Evolutionary conservation across 2,797 vertebrate species (phyloP), one percentile per base, ranked within the genome.

Genomic region (Danio choprae): DNA sequence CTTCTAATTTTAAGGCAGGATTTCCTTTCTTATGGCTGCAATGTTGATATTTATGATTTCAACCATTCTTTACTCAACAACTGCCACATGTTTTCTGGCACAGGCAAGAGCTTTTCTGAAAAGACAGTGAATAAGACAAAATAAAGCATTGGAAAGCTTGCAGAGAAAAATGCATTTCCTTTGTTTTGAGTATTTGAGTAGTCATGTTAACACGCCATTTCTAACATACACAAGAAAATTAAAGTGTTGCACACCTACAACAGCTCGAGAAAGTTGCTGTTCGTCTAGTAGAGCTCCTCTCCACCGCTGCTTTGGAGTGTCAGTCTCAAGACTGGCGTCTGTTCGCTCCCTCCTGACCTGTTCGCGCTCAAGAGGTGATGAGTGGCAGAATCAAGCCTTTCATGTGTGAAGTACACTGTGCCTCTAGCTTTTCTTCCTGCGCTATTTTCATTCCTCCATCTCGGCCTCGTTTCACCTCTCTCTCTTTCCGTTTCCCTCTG

Each of bases 371-470:
- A 53, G 51, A 77, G 77, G 80, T 67, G 82, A 82, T 72, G 82
- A 86, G 80, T 79, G 74, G 56, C 70, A 80, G 70, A 82, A 82
- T 83, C 76, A 20, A 74, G 29, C 38, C 70, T 83, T 84, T 82
- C 58, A 79, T 74, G 73, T 81, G 64, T 60, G 60, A 81, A 48
- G 56, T 51, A 69, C 56, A 64, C 77, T 36, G 48, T 15, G 12
- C 56, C 70, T 72, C 82, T 80, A 51, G 67, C 69, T 41, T 73
- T 83, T 50, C 58, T 71, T 41, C 59, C 51, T 73, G 55, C 46
- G n/a, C 80, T 15, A 77, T 74, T 83, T 80, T 64, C 50, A 75
- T 80, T 78, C 38, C 63, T 77, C 68, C n/a, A 67, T 56, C 62
- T 38, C 41, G 13, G 15, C 50, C 81, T 65, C 18, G 13, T 20